Percentiles rank a stretch among this genome's conserved stretches.
phyloP scores from a whole-genome alignment of 1,140 invertebrate species.

The Wiebesia pumilae region DNA sequence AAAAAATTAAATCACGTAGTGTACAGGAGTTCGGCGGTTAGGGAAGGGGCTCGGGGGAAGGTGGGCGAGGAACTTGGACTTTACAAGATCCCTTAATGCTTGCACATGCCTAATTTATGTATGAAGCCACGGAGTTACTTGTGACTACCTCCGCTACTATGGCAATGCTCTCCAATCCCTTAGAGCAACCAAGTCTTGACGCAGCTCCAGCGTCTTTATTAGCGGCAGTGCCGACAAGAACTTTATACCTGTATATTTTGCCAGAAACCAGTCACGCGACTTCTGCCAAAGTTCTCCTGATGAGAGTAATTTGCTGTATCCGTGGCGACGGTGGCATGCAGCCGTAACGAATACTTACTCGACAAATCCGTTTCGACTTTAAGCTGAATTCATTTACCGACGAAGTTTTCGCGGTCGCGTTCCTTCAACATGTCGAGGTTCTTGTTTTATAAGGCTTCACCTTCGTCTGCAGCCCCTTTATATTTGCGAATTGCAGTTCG shows the following conservation, averaged over 20 bases:
- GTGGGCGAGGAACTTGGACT: conserved; percentile 27
- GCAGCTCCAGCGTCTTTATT: conserved; percentile 45
- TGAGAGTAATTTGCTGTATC: conserved; percentile 47
- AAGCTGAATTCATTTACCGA: conserved; percentile 13
- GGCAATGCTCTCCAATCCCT: background rate
- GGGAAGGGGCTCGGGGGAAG: background rate
- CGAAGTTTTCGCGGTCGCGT: background rate
- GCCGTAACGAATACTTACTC: background rate
- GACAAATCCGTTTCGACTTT: conserved; percentile 23
- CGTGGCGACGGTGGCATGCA: background rate
- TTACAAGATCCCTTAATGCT: conserved; percentile 53
- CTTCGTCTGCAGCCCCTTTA: too few species aligned
- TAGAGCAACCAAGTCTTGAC: conserved; percentile 21
- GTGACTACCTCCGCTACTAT: background rate
- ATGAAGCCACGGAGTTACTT: conserved; percentile 38
- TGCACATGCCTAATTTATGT: conserved; percentile 54
- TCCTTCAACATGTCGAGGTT: background rate
- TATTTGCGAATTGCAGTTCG: too few species aligned
- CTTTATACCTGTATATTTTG: conserved; percentile 52
- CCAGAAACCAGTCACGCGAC: conserved; percentile 42
- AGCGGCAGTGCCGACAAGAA: conserved; percentile 19
- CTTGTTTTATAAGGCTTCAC: too few species aligned
- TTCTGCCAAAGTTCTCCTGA: conserved; percentile 25
- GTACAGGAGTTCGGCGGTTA: too few species aligned
- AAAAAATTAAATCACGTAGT: conserved; percentile 51